phyloP scores from a whole-genome alignment of 2,113 vertebrate genomes.

The Microtus oregoni region DNA sequence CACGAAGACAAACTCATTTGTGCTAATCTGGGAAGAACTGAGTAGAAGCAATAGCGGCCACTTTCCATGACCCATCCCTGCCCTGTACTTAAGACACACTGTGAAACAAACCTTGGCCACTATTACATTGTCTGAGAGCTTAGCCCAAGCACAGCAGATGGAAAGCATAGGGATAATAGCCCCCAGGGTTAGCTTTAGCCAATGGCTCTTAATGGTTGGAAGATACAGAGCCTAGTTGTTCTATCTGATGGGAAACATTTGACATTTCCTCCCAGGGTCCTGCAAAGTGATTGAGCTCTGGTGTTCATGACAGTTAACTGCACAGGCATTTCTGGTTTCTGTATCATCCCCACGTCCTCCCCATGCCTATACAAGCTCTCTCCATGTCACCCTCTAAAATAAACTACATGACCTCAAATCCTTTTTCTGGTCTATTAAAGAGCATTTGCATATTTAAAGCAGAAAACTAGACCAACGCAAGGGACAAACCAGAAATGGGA shows the following conservation, averaged over 20 bases:
- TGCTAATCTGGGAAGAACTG: neutral
- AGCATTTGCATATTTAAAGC: neutral
- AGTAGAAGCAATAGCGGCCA: neutral
- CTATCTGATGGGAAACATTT: neutral
- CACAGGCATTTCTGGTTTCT: too few relatives aligned
- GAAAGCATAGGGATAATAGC: neutral
- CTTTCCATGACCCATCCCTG: fast-evolving
- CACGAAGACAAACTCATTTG: neutral
- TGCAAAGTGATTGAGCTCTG: neutral
- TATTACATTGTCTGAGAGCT: neutral
- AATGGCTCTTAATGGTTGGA: neutral
- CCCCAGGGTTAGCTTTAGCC: neutral
- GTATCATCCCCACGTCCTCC: neutral
- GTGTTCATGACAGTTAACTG: neutral
- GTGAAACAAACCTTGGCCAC: neutral
- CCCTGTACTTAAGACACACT: neutral
- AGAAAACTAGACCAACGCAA: neutral
- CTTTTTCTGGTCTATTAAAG: neutral
- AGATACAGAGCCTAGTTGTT: neutral
- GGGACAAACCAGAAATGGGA: neutral
- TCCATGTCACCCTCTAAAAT: conserved; percentile 12
- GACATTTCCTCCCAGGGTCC: neutral
- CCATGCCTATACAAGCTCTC: neutral
- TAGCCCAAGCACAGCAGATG: neutral
- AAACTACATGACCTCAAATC: neutral